Evolutionary conservation across 2,113 vertebrate species (phyloP).

Genomic region (Leptobrachium ailaonicum): DNA sequence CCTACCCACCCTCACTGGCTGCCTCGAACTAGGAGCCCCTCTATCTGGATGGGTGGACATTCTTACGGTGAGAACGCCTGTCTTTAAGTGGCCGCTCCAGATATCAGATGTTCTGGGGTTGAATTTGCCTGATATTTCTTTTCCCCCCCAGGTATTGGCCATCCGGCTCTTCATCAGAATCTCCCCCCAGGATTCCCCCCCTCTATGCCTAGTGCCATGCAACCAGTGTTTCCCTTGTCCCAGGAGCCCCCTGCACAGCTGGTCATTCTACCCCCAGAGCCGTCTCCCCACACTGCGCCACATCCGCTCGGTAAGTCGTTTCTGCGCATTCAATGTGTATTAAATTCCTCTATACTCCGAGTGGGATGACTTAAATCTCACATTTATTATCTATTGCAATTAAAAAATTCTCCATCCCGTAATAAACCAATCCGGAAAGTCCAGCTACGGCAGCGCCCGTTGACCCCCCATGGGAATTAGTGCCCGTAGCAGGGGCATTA

Average conservation of each 20-base stretch:
- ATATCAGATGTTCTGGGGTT: not conserved
- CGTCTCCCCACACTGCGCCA: slow-evolving; percentile 76
- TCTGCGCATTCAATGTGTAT: too few species aligned
- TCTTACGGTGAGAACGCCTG: slow-evolving; percentile 81
- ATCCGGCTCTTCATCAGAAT: slow-evolving; percentile 91
- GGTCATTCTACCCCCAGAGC: slow-evolving; percentile 89
- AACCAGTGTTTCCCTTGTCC: slow-evolving; percentile 88
- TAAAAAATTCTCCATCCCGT: too few species aligned
- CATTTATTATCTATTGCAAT: too few species aligned
- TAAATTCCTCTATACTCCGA: too few species aligned
- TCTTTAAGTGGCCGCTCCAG: not conserved
- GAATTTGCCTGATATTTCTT: not conserved
- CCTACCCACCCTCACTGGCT: slow-evolving; percentile 92
- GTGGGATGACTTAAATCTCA: too few species aligned
- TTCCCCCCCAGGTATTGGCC: slow-evolving; percentile 79
- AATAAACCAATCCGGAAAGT: too few species aligned
- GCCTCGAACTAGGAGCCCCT: slow-evolving; percentile 91
- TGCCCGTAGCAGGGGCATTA: too few species aligned
- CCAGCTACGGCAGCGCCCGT: too few species aligned
- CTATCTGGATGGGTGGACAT: slow-evolving; percentile 94
- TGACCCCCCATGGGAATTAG: too few species aligned
- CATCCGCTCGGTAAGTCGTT: slow-evolving; percentile 82
- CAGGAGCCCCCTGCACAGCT: slow-evolving; percentile 88
- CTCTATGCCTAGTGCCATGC: slow-evolving; percentile 87
- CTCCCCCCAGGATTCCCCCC: slow-evolving; percentile 88